These are phyloP conservation scores for Drosophila pallidifrons DNA, from an alignment of 1,140 invertebrate genomes.

Conservation along the genomic window DNA sequence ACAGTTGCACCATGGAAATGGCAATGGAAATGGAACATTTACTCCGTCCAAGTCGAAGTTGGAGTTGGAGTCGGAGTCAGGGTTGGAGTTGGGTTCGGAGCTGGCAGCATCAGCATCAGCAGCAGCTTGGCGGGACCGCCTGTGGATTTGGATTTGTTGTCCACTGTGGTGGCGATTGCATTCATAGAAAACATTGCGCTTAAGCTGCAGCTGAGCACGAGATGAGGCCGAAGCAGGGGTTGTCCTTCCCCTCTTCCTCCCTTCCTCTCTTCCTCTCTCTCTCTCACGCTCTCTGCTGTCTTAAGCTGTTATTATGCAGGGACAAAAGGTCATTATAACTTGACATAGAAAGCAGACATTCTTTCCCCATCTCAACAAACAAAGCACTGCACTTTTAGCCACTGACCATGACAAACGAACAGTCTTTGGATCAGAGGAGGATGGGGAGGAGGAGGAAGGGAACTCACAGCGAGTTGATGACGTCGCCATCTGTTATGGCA, in stretches of 20 bases:
- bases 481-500: conserved; percentile 17
- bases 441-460: neutral
- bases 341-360: conserved; percentile 32
- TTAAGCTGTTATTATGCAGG: conserved; percentile 21
- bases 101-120: neutral
- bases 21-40: conserved; percentile 1
- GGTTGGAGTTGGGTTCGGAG: neutral
- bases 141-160: conserved; percentile 55
- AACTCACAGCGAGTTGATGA: neutral
- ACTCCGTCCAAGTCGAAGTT: neutral
- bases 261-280: neutral
- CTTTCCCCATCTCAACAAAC: neutral
- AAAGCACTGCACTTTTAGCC: conserved; percentile 22
- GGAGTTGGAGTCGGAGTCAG: neutral
- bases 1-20: conserved; percentile 60
- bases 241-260: neutral
- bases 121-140: conserved; percentile 55
- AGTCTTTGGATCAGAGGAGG: neutral
- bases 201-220: conserved; percentile 41
- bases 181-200: conserved; percentile 57
- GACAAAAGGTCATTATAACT: conserved; percentile 68
- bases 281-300: neutral
- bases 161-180: conserved; percentile 44
- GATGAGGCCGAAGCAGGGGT: no score
- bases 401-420: neutral